Evolutionary conservation across 2,888 invertebrate species (phyloP).

Genomic region (Zhuqinia jingwanae): DNA sequence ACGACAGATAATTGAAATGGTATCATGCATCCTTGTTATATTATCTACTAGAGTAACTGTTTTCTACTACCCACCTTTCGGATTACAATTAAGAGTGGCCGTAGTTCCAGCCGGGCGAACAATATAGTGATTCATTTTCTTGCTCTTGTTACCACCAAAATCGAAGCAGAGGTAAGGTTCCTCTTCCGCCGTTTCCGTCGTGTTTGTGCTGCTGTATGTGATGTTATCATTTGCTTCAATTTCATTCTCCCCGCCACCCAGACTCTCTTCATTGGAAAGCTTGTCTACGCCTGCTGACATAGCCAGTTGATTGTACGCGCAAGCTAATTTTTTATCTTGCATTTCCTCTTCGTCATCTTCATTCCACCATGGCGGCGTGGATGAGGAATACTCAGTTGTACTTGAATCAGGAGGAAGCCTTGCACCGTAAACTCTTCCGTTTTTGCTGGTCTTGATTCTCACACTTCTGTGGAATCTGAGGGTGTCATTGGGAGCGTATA

Average conservation of each 20-base stretch:
- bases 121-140: slow-evolving; percentile 73
- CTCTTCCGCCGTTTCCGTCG: neutral
- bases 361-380: neutral
- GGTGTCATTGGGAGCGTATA: slow-evolving; percentile 15
- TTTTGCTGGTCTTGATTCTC: neutral
- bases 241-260: neutral
- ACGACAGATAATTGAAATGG: slow-evolving; percentile 1
- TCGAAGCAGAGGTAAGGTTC: slow-evolving; percentile 75
- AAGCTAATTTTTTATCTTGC: slow-evolving; percentile 38
- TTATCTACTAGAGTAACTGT: no score
- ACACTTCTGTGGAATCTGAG: slow-evolving; percentile 39
- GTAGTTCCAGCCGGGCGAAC: slow-evolving; percentile 73
- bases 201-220: neutral
- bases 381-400: neutral
- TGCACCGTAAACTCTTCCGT: neutral
- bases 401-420: neutral
- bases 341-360: slow-evolving; percentile 57
- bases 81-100: slow-evolving; percentile 73
- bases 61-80: no score
- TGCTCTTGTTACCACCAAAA: slow-evolving; percentile 39
- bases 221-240: slow-evolving; percentile 44
- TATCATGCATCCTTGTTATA: slow-evolving; percentile 4
- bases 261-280: slow-evolving; percentile 34
- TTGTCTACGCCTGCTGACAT: slow-evolving; percentile 24
- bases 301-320: neutral